Evolutionary conservation across 2,888 invertebrate genomes (phyloP).

Genomic region (Macaria liturata): DNA sequence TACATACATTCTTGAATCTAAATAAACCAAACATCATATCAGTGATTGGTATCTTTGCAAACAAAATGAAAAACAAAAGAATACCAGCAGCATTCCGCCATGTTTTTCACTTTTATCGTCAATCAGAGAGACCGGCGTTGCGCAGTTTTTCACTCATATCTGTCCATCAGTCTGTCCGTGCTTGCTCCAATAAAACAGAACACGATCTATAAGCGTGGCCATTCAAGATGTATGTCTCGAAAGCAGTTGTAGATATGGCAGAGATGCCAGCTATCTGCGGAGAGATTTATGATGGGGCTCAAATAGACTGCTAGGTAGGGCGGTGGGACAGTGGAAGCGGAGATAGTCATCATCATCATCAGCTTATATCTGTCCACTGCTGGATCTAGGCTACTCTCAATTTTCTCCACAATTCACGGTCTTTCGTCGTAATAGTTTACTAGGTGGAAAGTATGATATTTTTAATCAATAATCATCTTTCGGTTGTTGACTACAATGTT

Average conservation of each 20-base stretch:
- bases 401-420: too few relatives aligned
- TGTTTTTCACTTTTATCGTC: not conserved
- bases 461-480: too few relatives aligned
- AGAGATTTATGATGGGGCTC: constrained; percentile 19
- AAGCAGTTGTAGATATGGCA: constrained; percentile 6
- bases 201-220: constrained; percentile 2
- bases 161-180: constrained; percentile 1
- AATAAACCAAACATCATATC: too few relatives aligned
- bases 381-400: too few relatives aligned
- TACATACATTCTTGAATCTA: too few relatives aligned
- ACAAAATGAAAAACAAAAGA: too few relatives aligned
- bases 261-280: constrained; percentile 16
- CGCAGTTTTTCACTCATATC: constrained; percentile 1
- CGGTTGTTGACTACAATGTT: too few relatives aligned
- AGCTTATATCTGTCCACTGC: too few relatives aligned
- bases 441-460: too few relatives aligned
- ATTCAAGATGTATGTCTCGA: not conserved
- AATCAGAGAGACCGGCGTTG: not conserved
- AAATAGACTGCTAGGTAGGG: constrained; percentile 15
- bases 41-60: too few relatives aligned
- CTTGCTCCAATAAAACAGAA: constrained; percentile 3
- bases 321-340: not conserved
- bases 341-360: too few relatives aligned
- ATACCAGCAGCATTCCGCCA: not conserved
- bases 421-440: too few relatives aligned